These are phyloP conservation scores for Paratrypauchen microcephalus DNA, from an alignment of 2,797 vertebrate species.

Conservation along the genomic window DNA sequence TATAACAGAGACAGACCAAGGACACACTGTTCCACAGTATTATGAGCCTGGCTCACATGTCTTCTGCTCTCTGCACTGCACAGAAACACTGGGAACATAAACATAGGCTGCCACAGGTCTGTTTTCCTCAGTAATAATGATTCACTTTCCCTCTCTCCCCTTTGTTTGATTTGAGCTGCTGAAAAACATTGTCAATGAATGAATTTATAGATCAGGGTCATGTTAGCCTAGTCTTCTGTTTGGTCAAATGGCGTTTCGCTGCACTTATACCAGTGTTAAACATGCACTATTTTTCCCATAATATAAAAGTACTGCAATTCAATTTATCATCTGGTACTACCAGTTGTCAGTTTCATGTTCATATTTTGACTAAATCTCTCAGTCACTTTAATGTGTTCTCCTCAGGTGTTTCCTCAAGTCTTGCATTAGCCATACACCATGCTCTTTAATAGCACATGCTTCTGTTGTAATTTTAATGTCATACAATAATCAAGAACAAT, in stretches of 20 bases:
- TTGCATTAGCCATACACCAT: background rate
- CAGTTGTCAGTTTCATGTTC: background rate
- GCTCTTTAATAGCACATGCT: background rate
- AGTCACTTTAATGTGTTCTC: background rate
- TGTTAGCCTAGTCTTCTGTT: background rate
- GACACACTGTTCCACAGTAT: background rate
- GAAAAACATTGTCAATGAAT: background rate
- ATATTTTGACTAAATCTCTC: background rate
- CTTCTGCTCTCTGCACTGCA: background rate
- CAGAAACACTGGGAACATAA: background rate
- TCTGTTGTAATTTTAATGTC: background rate
- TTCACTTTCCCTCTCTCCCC: background rate
- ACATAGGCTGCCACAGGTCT: background rate
- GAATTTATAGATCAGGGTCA: background rate
- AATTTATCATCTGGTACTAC: background rate
- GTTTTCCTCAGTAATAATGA: background rate
- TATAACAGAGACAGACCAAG: conserved; percentile 1
- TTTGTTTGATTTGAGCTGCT: conserved; percentile 3
- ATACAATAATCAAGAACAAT: background rate
- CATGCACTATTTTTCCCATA: background rate
- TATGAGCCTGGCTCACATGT: background rate
- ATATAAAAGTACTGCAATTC: background rate
- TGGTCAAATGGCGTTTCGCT: background rate
- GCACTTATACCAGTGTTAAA: background rate
- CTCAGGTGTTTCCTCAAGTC: background rate